Evolutionary conservation across 2,113 vertebrate species (phyloP).

Genomic region (Syngnathus typhle): DNA sequence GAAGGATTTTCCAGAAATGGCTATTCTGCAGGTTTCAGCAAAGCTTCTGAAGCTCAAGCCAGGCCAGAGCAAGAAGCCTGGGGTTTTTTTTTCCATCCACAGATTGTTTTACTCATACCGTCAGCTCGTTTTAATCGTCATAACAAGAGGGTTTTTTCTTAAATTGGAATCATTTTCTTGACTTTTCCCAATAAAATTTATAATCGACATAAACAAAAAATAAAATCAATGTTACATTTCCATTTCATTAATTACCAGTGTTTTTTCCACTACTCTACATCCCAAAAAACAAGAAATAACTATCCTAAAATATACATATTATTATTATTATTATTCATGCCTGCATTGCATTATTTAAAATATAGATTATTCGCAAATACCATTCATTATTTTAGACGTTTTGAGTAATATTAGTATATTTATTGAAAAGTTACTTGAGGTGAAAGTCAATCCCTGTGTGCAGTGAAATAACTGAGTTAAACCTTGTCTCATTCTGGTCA

Average conservation of each 20-base stretch:
- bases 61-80: background rate
- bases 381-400: background rate
- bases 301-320: background rate
- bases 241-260: background rate
- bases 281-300: background rate
- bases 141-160: background rate
- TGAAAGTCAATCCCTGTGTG: background rate
- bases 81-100: background rate
- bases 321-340: background rate
- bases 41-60: no score
- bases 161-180: background rate
- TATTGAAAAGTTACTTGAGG: background rate
- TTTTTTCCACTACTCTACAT: background rate
- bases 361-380: background rate
- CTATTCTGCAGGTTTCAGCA: no score
- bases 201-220: background rate
- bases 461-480: background rate
- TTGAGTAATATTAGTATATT: background rate
- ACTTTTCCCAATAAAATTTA: background rate
- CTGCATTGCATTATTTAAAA: background rate
- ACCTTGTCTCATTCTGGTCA: constrained; percentile 3
- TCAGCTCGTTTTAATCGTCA: background rate
- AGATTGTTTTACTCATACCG: background rate
- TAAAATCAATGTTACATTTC: background rate
- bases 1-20: no score